These are phyloP conservation scores for Petrolisthes cinctipes DNA, from an alignment of 2,888 invertebrate species.

Conservation along the genomic window DNA sequence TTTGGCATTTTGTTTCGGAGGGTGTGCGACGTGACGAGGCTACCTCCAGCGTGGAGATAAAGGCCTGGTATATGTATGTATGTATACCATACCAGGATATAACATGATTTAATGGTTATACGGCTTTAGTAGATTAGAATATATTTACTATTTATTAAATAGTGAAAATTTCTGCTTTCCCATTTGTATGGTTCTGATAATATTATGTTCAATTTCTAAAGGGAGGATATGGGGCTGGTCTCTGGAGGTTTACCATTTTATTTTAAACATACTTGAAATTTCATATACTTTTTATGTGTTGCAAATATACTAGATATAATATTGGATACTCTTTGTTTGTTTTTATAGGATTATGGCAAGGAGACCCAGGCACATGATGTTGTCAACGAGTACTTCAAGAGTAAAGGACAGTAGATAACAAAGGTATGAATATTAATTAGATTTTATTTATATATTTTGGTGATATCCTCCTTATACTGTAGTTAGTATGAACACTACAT, in stretches of 20 bases:
- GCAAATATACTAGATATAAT: not conserved
- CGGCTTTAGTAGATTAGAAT: not conserved
- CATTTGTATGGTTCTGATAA: no score
- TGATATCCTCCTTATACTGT: not conserved
- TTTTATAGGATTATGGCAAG: slow-evolving; percentile 88
- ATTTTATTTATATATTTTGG: not conserved
- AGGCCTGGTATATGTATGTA: no score
- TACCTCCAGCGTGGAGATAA: no score
- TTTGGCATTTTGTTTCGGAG: no score
- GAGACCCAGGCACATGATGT: slow-evolving; percentile 96
- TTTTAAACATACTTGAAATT: no score
- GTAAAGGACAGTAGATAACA: slow-evolving; percentile 52
- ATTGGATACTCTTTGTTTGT: not conserved
- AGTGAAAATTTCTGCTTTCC: not conserved
- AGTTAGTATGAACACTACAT: not conserved
- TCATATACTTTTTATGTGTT: no score
- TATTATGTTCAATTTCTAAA: no score
- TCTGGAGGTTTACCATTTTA: no score
- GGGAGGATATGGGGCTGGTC: no score
- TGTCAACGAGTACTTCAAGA: slow-evolving; percentile 92
- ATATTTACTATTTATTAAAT: not conserved
- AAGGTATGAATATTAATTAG: not conserved
- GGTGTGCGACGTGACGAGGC: no score
- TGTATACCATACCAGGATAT: no score
- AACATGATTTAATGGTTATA: not conserved